A percentile compares a stretch with the other conserved stretches of the same genome.
These are phyloP conservation scores for Drosophila nannoptera DNA, from an alignment of 1,140 invertebrate genomes.

Conservation along the genomic window DNA sequence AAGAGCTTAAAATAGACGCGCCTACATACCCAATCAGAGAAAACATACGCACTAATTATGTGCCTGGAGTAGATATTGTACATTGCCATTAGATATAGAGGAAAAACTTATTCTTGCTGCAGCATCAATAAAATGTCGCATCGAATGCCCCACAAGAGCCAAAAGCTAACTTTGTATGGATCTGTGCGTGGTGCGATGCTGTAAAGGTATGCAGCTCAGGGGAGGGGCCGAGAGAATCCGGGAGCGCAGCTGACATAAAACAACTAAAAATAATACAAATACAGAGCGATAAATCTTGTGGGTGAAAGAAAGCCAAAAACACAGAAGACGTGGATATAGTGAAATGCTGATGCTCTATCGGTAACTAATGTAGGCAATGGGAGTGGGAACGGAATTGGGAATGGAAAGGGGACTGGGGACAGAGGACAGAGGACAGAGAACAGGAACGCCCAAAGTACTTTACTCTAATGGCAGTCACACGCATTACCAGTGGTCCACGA, in stretches of 20 bases:
- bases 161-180: slow-evolving; percentile 31
- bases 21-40: neutral
- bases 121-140: slow-evolving; percentile 32
- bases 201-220: slow-evolving; percentile 2
- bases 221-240: neutral
- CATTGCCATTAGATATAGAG: slow-evolving; percentile 20
- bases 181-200: neutral
- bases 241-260: slow-evolving; percentile 64
- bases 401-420: neutral
- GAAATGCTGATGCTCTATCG: slow-evolving; percentile 44
- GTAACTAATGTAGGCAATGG: slow-evolving; percentile 14
- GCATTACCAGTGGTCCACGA: slow-evolving; percentile 54
- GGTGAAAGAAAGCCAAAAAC: slow-evolving; percentile 70
- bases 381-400: neutral
- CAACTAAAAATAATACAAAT: slow-evolving; percentile 79
- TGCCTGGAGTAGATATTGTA: slow-evolving; percentile 5
- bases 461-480: slow-evolving; percentile 71
- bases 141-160: neutral
- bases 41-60: slow-evolving; percentile 16
- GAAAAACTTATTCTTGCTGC: slow-evolving; percentile 24
- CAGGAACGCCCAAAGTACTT: slow-evolving; percentile 63
- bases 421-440: neutral
- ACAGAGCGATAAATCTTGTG: slow-evolving; percentile 76
- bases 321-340: slow-evolving; percentile 31
- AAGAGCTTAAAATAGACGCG: slow-evolving; percentile 11